Base-by-base conservation (phyloP, 2,888 invertebrate species). In the Agriopis aurantiaria region DNA sequence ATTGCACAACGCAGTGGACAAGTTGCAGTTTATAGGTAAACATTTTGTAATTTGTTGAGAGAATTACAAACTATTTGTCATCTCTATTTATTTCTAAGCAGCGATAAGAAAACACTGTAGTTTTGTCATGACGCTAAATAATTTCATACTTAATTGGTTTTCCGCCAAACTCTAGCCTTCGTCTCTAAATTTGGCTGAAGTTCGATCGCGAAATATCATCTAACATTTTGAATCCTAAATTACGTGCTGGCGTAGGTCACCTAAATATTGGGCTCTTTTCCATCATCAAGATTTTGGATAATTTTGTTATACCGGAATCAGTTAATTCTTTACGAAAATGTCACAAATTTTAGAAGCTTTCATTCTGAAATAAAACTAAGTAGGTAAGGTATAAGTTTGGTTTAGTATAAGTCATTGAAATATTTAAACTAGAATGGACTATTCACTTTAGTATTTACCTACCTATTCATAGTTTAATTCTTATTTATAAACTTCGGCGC, bases 1-100 rank as follows among this genome's bases (percentile, higher is more conserved):
- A 67, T 67, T 73, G 62, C 65, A 62, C 67, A 74, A 73, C 65
- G 71, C 71, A 74, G 67, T 75, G 67, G 72, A 73, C 76, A 63
- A 65, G 64, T 73, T 73, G 74, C 68, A 67, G 67, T 64, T 69
- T 71, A 67, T 73, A n/a, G n/a, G n/a, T n/a, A 76, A 73, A 66
- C 57, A 74, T 49, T 74, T 76, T 78, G 71, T 67, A 68, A 72
- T 43, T 5, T 45, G 17, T 53, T 6, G 48, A 53, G 12, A 60
- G 48, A 46, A 56, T 56, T 56, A 51, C 8, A 11, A 60, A 49
- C 9, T 14, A 1, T 23, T 49, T 10, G 46, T 51, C 51, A 51
- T 51, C 7, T 6, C 12, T 43, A 43, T 56, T 56, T 48, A 56
- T 64, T 56, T 17, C 40, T 41, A 48, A 48, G 14, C 11, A 12